Base-by-base conservation (phyloP, 64 coral and sea anemone species). In the Montipora foliosa region DNA sequence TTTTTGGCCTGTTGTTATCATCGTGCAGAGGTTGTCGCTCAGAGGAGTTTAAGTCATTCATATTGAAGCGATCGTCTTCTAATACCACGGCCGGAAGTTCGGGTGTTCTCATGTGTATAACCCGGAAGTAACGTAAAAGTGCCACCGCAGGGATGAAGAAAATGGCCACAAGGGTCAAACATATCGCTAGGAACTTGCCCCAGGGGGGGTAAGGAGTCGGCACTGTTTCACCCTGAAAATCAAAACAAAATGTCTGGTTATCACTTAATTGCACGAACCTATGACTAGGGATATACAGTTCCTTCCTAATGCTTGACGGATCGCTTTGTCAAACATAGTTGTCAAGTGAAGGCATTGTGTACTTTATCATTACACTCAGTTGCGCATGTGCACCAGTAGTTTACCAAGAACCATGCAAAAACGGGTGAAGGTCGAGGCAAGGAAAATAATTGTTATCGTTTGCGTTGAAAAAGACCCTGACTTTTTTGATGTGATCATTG, bases 131-230 rank as follows among this genome's bases (percentile, higher is more conserved):
- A 19, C 91, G 85, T 17, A 96, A 69, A 7, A 99, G 78, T 0
- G 95, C 98, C 12, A 99, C 89, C 5, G 89, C 95, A 2, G 98
- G 98, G 3, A 99, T 99, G 64, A 95, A 99, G 45, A 99, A 89
- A 5, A 99, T 96, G 17, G 98, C 96, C 44, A 88, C 83, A 45
- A 99, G 89, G 13, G 89, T 99, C 9, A 99, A 67, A 15, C 93
- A 91, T 48, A 99, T 94, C 10, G 82, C 98, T n/a, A 95, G 80
- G 78, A 99, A 94, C 5, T 96, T 87, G 2, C 84, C 92, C 98
- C 98, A 99, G 1, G 95, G 75, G 4, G 98, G 98, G 67, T 96
- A 94, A 44, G 95, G 92, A 24, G 59, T 78, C 15, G 0, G 3
- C 2, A 73, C 46, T 44, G 62, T 83, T 78, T 68, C 81, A 5